These are phyloP conservation scores for Tetheella fluctuosa DNA, from an alignment of 2,888 invertebrate species.

Conservation along the genomic window DNA sequence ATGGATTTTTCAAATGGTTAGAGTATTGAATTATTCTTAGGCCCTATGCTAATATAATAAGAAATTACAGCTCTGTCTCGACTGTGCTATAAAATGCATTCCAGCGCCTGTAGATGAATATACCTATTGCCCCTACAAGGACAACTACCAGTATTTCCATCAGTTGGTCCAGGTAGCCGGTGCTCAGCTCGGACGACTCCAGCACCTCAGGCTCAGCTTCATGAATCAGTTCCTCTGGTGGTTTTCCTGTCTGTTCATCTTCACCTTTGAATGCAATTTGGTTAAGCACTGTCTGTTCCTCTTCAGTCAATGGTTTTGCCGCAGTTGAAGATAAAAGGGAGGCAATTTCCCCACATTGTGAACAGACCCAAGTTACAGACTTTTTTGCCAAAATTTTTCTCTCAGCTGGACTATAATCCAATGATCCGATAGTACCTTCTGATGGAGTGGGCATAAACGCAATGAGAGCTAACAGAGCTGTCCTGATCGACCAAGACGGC, in stretches of 20 bases:
- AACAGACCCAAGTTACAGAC: slow-evolving; percentile 77
- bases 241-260: slow-evolving; percentile 69
- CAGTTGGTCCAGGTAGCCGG: slow-evolving; percentile 72
- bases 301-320: slow-evolving; percentile 77
- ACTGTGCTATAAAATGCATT: slow-evolving; percentile 53
- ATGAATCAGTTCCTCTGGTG: slow-evolving; percentile 58
- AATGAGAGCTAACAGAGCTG: slow-evolving; percentile 95
- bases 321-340: slow-evolving; percentile 72
- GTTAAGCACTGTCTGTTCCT: slow-evolving; percentile 75
- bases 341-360: slow-evolving; percentile 74
- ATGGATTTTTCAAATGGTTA: not conserved
- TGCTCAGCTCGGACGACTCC: slow-evolving; percentile 67
- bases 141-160: slow-evolving; percentile 74
- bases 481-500: slow-evolving; percentile 98
- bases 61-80: slow-evolving; percentile 62
- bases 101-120: slow-evolving; percentile 78
- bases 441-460: slow-evolving; percentile 97
- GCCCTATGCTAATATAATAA: slow-evolving; percentile 23
- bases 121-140: slow-evolving; percentile 72
- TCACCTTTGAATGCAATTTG: slow-evolving; percentile 82
- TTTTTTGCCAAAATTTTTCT: slow-evolving; percentile 91
- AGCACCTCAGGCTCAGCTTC: slow-evolving; percentile 63
- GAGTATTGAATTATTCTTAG: slow-evolving; percentile 31
- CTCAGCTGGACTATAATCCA: slow-evolving; percentile 95
- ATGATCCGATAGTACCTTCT: slow-evolving; percentile 94